phyloP scores from a whole-genome alignment of 2,797 vertebrate genomes.

The Sebastolobus altivelis region DNA sequence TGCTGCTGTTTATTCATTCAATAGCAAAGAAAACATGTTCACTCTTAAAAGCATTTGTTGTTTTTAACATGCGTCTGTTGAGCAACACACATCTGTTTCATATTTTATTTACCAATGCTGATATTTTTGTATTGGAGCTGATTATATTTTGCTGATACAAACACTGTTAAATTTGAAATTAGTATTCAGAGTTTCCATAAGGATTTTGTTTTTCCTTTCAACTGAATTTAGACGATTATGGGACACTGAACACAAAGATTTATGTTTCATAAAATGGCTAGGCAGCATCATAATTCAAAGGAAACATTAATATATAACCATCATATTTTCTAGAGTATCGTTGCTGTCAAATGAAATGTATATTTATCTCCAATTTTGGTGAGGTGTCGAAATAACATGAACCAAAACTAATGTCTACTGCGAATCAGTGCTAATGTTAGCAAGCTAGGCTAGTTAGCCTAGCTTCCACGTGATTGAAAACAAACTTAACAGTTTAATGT shows the following conservation, averaged over 20 bases:
- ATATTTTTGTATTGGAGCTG: background rate
- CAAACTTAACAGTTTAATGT: background rate
- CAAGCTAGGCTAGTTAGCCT: background rate
- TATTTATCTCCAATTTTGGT: background rate
- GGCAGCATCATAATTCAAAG: background rate
- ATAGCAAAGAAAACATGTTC: background rate
- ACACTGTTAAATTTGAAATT: background rate
- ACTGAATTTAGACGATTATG: background rate
- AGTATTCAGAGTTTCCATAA: background rate
- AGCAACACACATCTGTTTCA: background rate
- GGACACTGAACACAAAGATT: background rate
- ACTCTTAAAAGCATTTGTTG: conserved; percentile 21
- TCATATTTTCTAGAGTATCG: background rate
- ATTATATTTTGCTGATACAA: background rate
- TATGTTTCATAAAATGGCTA: background rate
- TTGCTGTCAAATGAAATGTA: background rate
- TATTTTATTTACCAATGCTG: background rate
- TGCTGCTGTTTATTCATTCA: conserved; percentile 14
- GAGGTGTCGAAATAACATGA: background rate
- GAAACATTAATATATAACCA: background rate
- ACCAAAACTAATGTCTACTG: background rate
- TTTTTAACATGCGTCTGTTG: conserved; percentile 28
- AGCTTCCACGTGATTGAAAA: background rate
- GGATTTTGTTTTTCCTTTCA: background rate
- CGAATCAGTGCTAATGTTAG: background rate